Evolutionary conservation across 2,888 invertebrate species (phyloP), one percentile per base, ranked within the genome.

Genomic region (Stenichneumon culpator): DNA sequence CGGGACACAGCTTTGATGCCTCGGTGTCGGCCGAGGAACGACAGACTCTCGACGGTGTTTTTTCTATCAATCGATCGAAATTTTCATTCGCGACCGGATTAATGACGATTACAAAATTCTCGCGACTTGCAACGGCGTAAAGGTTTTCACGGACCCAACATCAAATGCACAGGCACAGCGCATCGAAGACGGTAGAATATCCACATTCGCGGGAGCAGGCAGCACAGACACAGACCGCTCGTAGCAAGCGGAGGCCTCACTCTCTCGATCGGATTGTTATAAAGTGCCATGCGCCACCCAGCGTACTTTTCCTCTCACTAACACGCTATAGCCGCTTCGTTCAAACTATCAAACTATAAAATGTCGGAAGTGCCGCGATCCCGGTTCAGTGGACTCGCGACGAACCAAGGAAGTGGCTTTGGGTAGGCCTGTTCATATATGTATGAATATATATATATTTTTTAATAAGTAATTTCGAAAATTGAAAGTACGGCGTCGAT

Each of bases 1-100:
- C 91, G 90, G 90, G 92, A 90, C 90, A 90, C 90, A 90, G 90
- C 90, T 79, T 79, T 68, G 54, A 79, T 28, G 70, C 47, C 70
- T 83, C 63, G 50, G 82, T 69, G 28, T 22, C 54, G 57, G 57
- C 28, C 65, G 6, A 14, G 16, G 6, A 74, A 25, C 11, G 47
- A 47, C 47, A 5, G 11, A 28, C n/a, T n/a, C 63, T 7, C 63
- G 63, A 32, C 44, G 57, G 25, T n/a, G 25, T 25, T 47, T 47
- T 44, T 39, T 44, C 28, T 57, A 32, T 63, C 63, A 63, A 63
- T 63, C 63, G 63, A 63, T 63, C 28, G 63, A 16, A 32, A 32
- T 32, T 25, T 63, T 63, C 22, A 28, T 14, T 22, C 14, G 28
- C 63, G 63, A 63, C n/a, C 16, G 16, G 14, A 11, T 28, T 16